Percentiles rank a stretch among this genome's conserved stretches.
phyloP scores from a whole-genome alignment of 2,797 vertebrate genomes.

The Phrynocephalus vlangalii region DNA sequence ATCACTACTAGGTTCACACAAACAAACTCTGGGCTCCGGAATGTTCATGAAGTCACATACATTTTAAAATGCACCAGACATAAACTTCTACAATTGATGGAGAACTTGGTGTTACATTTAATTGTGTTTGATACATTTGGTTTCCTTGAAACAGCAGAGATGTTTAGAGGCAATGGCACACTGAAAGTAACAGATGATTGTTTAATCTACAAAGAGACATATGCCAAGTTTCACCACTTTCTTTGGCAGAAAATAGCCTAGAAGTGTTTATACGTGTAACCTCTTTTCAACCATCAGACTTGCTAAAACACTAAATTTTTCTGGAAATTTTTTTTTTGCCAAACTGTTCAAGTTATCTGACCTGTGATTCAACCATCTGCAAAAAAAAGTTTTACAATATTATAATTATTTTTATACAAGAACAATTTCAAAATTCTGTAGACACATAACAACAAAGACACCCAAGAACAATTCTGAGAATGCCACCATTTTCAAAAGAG shows the following conservation, averaged over 20 bases:
- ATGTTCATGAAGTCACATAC: background rate
- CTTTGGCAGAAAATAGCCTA: background rate
- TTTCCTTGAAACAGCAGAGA: background rate
- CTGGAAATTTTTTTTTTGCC: background rate
- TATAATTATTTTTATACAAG: background rate
- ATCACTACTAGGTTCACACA: background rate
- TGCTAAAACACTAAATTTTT: background rate
- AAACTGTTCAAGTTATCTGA: background rate
- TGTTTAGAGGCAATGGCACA: background rate
- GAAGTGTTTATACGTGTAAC: background rate
- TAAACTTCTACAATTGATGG: conserved; percentile 43
- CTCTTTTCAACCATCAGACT: background rate
- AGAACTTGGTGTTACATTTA: conserved; percentile 16
- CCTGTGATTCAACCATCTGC: background rate
- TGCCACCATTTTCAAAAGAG: background rate
- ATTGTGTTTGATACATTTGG: background rate
- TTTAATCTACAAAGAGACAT: background rate
- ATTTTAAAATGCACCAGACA: conserved; percentile 46
- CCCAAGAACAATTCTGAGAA: background rate
- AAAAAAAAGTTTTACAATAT: background rate
- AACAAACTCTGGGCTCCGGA: conserved; percentile 34
- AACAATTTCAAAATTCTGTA: background rate
- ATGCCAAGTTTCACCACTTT: conserved; percentile 48
- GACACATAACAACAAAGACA: background rate
- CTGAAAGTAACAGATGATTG: background rate